Base-by-base conservation (phyloP, 2,888 invertebrate species). In the Dorcus parallelipipedus region DNA sequence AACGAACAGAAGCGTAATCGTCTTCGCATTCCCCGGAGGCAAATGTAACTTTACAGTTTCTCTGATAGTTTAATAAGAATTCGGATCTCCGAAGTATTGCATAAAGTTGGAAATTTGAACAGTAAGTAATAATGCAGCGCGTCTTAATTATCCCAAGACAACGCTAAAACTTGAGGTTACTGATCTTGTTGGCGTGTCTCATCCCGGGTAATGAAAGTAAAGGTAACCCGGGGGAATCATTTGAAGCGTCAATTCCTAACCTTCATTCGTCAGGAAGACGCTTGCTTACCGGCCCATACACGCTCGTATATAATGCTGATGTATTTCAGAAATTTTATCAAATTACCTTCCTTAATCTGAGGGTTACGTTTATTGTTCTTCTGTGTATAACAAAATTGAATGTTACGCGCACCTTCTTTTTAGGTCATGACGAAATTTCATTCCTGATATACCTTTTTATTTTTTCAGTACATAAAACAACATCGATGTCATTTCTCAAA, bases 151-250 rank as follows among this genome's bases (percentile, higher is more conserved):
- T 51, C 39, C 51, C 51, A 14, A 14, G 39, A 40, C 39, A 40
- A 51, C 51, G 33, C 39, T 39, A 51, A 40, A 51, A 51, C 40
- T 38, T 33, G 50, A 38, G 38, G 38, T 50, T 39, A 39, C 50
- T 39, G 51, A 51, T 51, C 40, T 51, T 20, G 51, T 51, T 40
- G 40, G 51, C 51, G 14, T 40, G 51, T 39, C 51, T 51, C 38
- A 40, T 51, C 40, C 39, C 20, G 23, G 51, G 51, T 51, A 51
- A 51, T 51, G 51, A 51, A 51, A 51, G 39, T 51, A 20, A 51
- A 51, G 38, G 38, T 51, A 51, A 17, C 51, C 51, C 33, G 51
- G 9, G 38, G 51, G 51, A n/a, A 23, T 40, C n/a, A 10, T 45
- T 45, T n/a, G 45, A 20, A 33, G 14, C 45, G 45, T 45, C 45